A percentile compares a stretch with the other conserved stretches of the same genome.
Conservation (phyloP, 2,113 vertebrate genomes). For the Azemiops feae region DNA sequence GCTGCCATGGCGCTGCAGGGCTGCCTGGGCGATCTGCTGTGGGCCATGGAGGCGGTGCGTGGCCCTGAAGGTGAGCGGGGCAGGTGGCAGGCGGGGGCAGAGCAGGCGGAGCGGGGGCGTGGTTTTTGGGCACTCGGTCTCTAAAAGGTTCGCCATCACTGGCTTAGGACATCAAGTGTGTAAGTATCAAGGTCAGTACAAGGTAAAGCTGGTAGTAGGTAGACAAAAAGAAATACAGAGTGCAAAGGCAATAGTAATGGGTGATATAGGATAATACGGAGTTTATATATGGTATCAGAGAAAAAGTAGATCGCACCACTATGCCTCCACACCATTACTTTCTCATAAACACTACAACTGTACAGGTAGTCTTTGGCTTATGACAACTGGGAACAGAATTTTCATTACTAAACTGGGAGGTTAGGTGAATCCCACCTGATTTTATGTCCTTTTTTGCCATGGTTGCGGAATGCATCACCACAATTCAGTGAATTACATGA, state of each 20-base stretch:
- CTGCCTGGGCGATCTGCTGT: too few species aligned
- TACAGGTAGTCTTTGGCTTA: neutral
- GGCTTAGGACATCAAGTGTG: too few species aligned
- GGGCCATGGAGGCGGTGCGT: too few species aligned
- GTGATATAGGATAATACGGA: neutral
- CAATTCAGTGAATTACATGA: too few species aligned
- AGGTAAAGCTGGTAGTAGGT: neutral
- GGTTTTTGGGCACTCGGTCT: too few species aligned
- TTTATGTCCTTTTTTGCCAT: neutral
- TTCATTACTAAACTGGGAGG: neutral
- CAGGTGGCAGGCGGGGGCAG: too few species aligned
- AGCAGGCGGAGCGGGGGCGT: too few species aligned
- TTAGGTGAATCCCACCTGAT: neutral
- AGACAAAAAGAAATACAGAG: neutral
- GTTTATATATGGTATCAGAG: neutral
- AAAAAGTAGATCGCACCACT: neutral
- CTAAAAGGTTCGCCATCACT: too few species aligned
- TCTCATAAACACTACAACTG: neutral
- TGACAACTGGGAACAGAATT: neutral
- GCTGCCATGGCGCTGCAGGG: too few species aligned
- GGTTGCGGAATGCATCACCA: neutral
- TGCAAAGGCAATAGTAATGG: neutral
- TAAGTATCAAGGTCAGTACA: neutral
- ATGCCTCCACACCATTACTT: neutral
- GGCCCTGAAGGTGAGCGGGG: too few species aligned